These are phyloP conservation scores for Catocala fraxini DNA, from an alignment of 2,888 invertebrate genomes.

Conservation along the genomic window DNA sequence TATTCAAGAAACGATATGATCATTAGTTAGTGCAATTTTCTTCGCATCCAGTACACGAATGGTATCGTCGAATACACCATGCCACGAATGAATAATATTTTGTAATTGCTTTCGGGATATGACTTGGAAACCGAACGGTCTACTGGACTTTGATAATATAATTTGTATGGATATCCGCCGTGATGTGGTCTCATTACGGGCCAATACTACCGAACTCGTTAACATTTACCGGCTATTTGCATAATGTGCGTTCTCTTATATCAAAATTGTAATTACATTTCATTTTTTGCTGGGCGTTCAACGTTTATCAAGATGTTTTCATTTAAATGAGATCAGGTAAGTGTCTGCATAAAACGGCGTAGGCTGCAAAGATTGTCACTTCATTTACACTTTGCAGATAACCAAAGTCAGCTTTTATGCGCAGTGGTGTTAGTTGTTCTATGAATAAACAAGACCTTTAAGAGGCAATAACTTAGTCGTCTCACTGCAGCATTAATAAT, in stretches of 20 bases:
- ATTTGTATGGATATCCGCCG: conserved; percentile 61
- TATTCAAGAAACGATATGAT: conserved; percentile 84
- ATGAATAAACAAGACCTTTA: conserved; percentile 53
- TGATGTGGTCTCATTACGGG: conserved; percentile 65
- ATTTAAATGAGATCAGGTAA: conserved; percentile 63
- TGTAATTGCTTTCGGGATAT: conserved; percentile 75
- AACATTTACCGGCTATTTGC: conserved; percentile 58
- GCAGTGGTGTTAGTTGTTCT: conserved; percentile 43
- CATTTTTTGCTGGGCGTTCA: conserved; percentile 50
- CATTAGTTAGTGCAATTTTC: conserved; percentile 86
- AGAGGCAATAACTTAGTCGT: conserved; percentile 20
- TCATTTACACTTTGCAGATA: conserved; percentile 71
- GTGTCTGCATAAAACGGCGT: conserved; percentile 58
- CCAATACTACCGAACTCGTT: conserved; percentile 55
- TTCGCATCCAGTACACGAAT: conserved; percentile 78
- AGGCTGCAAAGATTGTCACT: conserved; percentile 66
- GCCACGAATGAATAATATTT: conserved; percentile 76
- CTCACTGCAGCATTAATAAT: conserved; percentile 27
- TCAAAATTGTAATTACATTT: conserved; percentile 53
- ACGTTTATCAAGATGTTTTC: conserved; percentile 57
- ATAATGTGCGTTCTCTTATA: conserved; percentile 57
- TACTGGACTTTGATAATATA: conserved; percentile 69
- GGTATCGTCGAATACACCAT: conserved; percentile 69
- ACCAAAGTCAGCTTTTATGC: conserved; percentile 50
- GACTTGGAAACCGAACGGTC: conserved; percentile 68